Evolutionary conservation across 2,888 invertebrate genomes (phyloP), one percentile per base, ranked within the genome.

Genomic region (Phyllotreta striolata): DNA sequence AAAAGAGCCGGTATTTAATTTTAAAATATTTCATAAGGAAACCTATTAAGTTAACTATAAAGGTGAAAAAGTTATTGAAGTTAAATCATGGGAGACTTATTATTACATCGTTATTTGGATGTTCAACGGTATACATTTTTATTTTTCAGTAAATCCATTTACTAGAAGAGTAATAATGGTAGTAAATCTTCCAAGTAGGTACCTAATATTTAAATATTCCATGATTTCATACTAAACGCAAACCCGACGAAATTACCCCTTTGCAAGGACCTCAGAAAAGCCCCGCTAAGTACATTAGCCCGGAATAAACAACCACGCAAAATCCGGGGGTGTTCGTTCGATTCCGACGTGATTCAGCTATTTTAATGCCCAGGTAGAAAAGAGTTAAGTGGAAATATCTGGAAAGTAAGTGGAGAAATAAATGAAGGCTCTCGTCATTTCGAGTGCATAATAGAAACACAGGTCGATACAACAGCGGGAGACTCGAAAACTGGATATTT

Each of bases 371-470:
- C 40, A 34, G 56, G 44, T 44, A 46, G 44, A 52, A 55, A 62
- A 40, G 56, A 64, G 64, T 61, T 61, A 56, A 64, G 52, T 49
- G 55, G 60, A 43, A 64, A 38, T 52, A 61, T 61, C 54, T 64
- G 52, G 24, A 47, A 64, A 60, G 60, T 52, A 46, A 61, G 64
- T 63, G 60, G 60, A 61, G 61, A 60, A 66, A 66, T 64, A 66
- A 66, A 71, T 62, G 69, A 69, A 65, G 54, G 67, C 63, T 67
- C 69, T 70, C 69, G 62, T 69, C 68, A 68, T 64, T 66, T 68
- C 69, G 66, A 71, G 69, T 71, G 68, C 66, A 69, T 66, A 66
- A 68, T 64, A 69, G 64, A 69, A 24, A 69, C 67, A 68, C 67
- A 68, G 66, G 68, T 69, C 68, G 71, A 68, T 71, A 69, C 62